phyloP scores from a whole-genome alignment of 2,113 vertebrate species.

The Himantopus leucocephalus region DNA sequence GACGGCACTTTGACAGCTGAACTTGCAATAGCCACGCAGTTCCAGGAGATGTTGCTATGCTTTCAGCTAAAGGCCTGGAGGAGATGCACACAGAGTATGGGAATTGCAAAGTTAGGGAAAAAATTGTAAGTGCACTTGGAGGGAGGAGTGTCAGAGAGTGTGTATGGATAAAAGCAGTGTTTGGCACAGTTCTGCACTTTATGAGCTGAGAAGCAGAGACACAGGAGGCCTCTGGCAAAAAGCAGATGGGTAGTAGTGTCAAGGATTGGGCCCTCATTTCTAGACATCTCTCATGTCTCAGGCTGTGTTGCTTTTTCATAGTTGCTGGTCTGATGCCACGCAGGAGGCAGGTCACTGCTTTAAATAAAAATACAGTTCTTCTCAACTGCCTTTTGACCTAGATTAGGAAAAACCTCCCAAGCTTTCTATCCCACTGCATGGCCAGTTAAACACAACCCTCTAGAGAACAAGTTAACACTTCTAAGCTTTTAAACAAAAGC shows the following conservation, averaged over 20 bases:
- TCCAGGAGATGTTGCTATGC: slow-evolving; percentile 72
- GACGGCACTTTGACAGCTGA: neutral
- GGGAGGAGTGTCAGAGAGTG: accelerated
- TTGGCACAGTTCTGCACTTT: neutral
- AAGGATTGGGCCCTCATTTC: neutral
- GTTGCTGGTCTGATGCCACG: neutral
- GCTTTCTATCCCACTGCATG: neutral
- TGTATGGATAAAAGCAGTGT: neutral
- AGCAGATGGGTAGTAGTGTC: neutral
- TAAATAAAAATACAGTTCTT: neutral
- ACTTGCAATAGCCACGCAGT: slow-evolving; percentile 34
- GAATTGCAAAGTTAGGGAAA: neutral
- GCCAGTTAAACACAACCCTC: neutral
- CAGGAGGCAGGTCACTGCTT: neutral
- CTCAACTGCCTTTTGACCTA: neutral
- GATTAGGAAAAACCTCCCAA: neutral
- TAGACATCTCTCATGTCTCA: neutral
- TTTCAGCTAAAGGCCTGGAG: slow-evolving; percentile 50
- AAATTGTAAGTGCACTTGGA: neutral
- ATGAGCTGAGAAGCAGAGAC: accelerated
- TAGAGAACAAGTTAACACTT: neutral
- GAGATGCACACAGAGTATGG: neutral
- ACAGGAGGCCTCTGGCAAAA: neutral
- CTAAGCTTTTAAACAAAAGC: neutral
- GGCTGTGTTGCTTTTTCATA: neutral